Percentiles rank a stretch among this genome's conserved stretches.
phyloP scores from a whole-genome alignment of 2,797 vertebrate genomes.

The Ara ararauna region DNA sequence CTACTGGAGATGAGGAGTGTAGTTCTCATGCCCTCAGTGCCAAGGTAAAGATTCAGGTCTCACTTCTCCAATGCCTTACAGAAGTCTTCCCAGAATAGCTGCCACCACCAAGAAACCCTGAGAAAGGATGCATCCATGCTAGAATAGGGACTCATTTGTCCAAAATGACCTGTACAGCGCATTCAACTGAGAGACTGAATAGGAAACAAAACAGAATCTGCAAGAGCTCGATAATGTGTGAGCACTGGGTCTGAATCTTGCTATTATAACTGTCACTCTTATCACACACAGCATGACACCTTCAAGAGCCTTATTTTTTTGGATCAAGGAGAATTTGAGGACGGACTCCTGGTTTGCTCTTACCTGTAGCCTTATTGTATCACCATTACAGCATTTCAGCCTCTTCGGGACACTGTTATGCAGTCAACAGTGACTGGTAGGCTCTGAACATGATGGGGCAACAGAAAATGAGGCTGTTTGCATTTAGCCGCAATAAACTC shows the following conservation, averaged over 20 bases:
- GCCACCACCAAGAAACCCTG: background rate
- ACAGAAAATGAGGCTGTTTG: background rate
- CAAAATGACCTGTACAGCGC: background rate
- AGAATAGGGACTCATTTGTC: background rate
- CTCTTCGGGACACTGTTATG: background rate
- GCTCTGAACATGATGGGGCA: background rate
- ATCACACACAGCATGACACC: background rate
- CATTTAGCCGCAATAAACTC: slow-evolving; percentile 1
- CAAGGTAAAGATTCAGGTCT: background rate
- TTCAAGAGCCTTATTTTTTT: background rate
- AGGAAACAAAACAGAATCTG: background rate
- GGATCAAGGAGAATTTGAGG: background rate
- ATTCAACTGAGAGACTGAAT: background rate
- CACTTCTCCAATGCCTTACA: background rate
- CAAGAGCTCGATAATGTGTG: background rate
- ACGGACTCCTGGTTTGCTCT: background rate
- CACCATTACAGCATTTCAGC: rapidly evolving
- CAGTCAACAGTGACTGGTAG: background rate
- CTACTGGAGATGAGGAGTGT: background rate
- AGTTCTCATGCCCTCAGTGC: background rate
- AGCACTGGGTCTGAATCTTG: background rate
- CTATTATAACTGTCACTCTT: background rate
- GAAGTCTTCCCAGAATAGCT: background rate
- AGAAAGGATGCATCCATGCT: rapidly evolving
- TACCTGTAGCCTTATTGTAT: background rate